Percentiles rank a stretch among this genome's conserved stretches.
phyloP scores from a whole-genome alignment of 2,113 vertebrate species.

The Sporophila hypoxantha region DNA sequence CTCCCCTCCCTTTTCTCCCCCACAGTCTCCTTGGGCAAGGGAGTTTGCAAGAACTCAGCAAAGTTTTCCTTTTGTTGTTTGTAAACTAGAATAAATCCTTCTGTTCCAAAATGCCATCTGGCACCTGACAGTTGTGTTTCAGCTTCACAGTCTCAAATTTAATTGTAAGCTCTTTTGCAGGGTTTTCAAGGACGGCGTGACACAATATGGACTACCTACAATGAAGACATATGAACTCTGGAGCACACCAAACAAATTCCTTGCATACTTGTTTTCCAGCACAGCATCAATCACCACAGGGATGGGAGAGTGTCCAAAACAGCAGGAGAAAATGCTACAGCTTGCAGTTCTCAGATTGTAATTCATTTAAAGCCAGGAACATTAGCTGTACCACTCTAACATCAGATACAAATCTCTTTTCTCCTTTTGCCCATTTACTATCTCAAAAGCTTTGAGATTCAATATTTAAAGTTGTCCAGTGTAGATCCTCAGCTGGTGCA shows the following conservation, averaged over 20 bases:
- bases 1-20: background rate
- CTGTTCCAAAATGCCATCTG: slow-evolving; percentile 67
- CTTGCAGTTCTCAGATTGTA: slow-evolving; percentile 57
- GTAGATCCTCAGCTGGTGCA: slow-evolving; percentile 27
- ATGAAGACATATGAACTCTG: slow-evolving; percentile 68
- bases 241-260: slow-evolving; percentile 62
- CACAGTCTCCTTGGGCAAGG: slow-evolving; percentile 11
- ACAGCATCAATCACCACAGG: slow-evolving; percentile 65
- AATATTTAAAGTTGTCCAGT: slow-evolving; percentile 25
- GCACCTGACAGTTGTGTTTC: slow-evolving; percentile 66
- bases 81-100: slow-evolving; percentile 64
- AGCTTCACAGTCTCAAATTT: slow-evolving; percentile 66
- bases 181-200: slow-evolving; percentile 60
- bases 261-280: slow-evolving; percentile 64
- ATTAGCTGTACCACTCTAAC: slow-evolving; percentile 24
- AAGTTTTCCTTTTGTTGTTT: slow-evolving; percentile 45
- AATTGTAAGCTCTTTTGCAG: slow-evolving; percentile 68
- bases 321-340: slow-evolving; percentile 61
- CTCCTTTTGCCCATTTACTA: slow-evolving; percentile 34
- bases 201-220: slow-evolving; percentile 64
- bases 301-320: slow-evolving; percentile 61
- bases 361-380: slow-evolving; percentile 59
- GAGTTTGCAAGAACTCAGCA: slow-evolving; percentile 30
- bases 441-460: slow-evolving; percentile 41
- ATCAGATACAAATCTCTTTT: slow-evolving; percentile 49